phyloP scores from a whole-genome alignment of 2,888 invertebrate genomes.

The Drosophila quinaria region DNA sequence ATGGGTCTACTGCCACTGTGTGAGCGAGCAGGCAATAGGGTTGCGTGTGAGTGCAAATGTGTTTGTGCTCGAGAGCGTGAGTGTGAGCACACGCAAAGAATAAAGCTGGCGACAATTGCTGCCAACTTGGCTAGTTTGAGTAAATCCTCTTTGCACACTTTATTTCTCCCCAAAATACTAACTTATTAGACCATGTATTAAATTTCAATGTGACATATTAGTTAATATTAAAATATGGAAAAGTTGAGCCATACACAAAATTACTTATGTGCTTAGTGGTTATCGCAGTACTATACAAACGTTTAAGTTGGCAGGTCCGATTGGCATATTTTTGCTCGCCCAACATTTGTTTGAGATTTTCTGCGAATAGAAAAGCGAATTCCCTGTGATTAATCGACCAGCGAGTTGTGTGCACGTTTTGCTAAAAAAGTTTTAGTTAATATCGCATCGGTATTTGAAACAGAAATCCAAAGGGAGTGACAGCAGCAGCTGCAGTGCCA shows the following conservation, averaged over 20 bases:
- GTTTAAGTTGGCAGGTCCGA: conserved; percentile 51
- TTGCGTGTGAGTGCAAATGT: conserved; percentile 9
- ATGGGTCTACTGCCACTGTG: conserved; percentile 31
- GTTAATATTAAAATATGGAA: background rate
- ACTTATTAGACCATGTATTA: background rate
- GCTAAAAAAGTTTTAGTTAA: conserved; percentile 13
- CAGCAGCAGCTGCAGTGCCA: conserved; percentile 56
- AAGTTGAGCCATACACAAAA: background rate
- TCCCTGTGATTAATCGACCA: conserved; percentile 27
- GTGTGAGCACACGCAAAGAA: conserved; percentile 44
- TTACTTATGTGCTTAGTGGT: background rate
- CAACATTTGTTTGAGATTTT: conserved; percentile 57
- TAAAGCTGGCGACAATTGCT: conserved; percentile 43
- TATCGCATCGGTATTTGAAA: conserved; percentile 8
- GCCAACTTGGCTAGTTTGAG: conserved; percentile 43
- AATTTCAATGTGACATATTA: conserved; percentile 1
- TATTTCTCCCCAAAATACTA: conserved; percentile 1
- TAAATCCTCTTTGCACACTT: conserved; percentile 30
- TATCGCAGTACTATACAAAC: conserved; percentile 7
- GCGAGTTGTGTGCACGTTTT: conserved; percentile 19
- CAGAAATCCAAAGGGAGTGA: conserved; percentile 41
- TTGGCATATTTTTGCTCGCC: conserved; percentile 51
- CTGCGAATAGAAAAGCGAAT: conserved; percentile 26
- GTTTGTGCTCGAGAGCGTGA: conserved; percentile 10
- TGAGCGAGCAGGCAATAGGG: conserved; percentile 44